A percentile compares a stretch with the other conserved stretches of the same genome.
Conservation (phyloP, 2,888 invertebrate genomes). For the Elmis aenea region DNA sequence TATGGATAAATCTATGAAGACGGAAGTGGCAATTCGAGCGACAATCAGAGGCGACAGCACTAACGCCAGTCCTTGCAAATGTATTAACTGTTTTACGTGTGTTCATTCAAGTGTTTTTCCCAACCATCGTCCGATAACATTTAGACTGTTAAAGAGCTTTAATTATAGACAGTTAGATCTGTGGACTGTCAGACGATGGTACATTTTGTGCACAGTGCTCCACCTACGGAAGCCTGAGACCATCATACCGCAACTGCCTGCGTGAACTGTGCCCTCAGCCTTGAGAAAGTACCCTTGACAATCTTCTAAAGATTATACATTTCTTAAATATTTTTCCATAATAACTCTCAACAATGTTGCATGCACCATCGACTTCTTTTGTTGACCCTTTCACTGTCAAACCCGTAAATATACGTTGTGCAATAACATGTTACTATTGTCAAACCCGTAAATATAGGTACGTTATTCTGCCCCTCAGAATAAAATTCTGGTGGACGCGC, state of each 20-base stretch:
- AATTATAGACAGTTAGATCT: too few relatives aligned
- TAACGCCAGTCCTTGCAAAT: conserved; percentile 29
- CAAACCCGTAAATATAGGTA: too few relatives aligned
- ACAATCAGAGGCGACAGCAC: conserved; percentile 42
- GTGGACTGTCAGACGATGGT: conserved; percentile 15
- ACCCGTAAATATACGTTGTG: too few relatives aligned
- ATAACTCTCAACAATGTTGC: too few relatives aligned
- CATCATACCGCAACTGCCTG: conserved; percentile 17
- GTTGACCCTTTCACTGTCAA: too few relatives aligned
- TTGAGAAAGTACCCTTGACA: conserved; percentile 44
- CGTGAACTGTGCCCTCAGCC: conserved; percentile 37
- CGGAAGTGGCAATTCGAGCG: conserved; percentile 41
- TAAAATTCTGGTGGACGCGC: too few relatives aligned
- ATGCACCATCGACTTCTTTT: too few relatives aligned
- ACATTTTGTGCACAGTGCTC: conserved; percentile 10
- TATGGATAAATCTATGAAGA: conserved; percentile 31
- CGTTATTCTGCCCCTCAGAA: too few relatives aligned
- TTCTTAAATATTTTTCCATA: conserved; percentile 39
- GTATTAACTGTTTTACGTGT: conserved; percentile 31
- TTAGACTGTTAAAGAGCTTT: conserved; percentile 1
- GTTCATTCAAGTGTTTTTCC: conserved; percentile 37
- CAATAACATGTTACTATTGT: too few relatives aligned
- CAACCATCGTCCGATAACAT: conserved; percentile 26
- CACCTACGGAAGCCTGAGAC: conserved; percentile 13
- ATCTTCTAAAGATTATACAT: conserved; percentile 41